These are phyloP conservation scores for Ploceus nigricollis DNA, from an alignment of 2,113 vertebrate species.

Conservation along the genomic window DNA sequence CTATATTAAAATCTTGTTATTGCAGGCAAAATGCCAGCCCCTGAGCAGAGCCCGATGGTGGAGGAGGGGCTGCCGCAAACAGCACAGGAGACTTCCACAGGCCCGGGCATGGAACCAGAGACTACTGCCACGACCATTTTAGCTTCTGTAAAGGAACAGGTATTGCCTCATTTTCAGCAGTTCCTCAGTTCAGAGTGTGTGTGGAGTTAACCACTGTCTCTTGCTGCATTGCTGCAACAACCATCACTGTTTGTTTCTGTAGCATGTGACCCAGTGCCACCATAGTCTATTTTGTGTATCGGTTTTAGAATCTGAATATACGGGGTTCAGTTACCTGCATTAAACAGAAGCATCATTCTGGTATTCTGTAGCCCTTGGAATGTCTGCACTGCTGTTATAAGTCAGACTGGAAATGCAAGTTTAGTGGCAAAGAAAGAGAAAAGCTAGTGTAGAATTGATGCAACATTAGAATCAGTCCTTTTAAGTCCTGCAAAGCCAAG, in stretches of 20 bases:
- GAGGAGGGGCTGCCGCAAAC: conserved; percentile 86
- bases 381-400: neutral
- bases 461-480: neutral
- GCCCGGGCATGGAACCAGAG: conserved; percentile 86
- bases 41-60: conserved; percentile 86
- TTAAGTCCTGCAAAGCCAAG: neutral
- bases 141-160: conserved; percentile 98
- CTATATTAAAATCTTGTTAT: conserved; percentile 22
- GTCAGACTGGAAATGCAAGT: conserved; percentile 10
- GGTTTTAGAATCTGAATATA: conserved; percentile 8
- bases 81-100: conserved; percentile 74
- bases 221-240: neutral
- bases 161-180: conserved; percentile 38
- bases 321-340: conserved; percentile 34
- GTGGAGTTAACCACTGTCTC: neutral
- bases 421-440: neutral
- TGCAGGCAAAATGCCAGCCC: conserved; percentile 89
- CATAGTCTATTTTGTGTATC: neutral
- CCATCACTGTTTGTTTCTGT: neutral
- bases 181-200: neutral
- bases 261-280: neutral
- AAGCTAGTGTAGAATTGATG: neutral
- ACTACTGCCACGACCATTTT: conserved; percentile 92
- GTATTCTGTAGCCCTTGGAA: conserved; percentile 30
- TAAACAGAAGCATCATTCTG: conserved; percentile 47